Evolutionary conservation across 1,140 invertebrate genomes (phyloP), one percentile per base, ranked within the genome.

Genomic region (Plutomurus gul): DNA sequence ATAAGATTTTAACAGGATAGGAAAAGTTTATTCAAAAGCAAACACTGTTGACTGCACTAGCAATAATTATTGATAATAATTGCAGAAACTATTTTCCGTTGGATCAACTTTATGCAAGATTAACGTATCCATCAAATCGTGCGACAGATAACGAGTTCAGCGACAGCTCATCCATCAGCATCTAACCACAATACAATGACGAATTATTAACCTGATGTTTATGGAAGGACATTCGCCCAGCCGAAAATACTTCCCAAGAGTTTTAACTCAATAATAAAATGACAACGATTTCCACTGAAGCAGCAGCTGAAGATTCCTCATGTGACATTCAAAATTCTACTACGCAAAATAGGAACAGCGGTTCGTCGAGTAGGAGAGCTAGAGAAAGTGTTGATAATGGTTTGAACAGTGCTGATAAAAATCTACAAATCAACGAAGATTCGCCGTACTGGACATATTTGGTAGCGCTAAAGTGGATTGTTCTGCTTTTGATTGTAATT

Each of bases 401-500:
- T 56, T 10, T 56, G 13, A 56, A 56, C 30, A 56, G 25, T 33
- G 36, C 6, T 11, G 8, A 40, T 8, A 1, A 8, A 43, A 72
- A 39, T 20, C 33, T 30, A 25, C n/a, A 27, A 18, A n/a, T n/a
- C 25, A 7, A 5, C 3, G 27, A 33, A 5, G 60, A 70, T 7
- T 20, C 27, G 13, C 36, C 30, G 5, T 73, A 40, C 70, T 73
- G 37, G 37, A 43, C n/a, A 4, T 73, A 43, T 30, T 73, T 73
- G 18, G 73, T 75, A 1, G 25, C 16, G 7, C 36, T 79, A 6
- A 79, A 79, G 43, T 79, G 77, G 77, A 5, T 79, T 36, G 77
- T 74, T 33, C n/a, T 75, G 10, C 30, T 30, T 20, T 37, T 79
- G 8, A 70, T 79, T n/a, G 75, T 79, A n/a, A 60, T 30, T 75